Conservation (phyloP, 2,888 invertebrate genomes). For the Epistrophe grossulariae region DNA sequence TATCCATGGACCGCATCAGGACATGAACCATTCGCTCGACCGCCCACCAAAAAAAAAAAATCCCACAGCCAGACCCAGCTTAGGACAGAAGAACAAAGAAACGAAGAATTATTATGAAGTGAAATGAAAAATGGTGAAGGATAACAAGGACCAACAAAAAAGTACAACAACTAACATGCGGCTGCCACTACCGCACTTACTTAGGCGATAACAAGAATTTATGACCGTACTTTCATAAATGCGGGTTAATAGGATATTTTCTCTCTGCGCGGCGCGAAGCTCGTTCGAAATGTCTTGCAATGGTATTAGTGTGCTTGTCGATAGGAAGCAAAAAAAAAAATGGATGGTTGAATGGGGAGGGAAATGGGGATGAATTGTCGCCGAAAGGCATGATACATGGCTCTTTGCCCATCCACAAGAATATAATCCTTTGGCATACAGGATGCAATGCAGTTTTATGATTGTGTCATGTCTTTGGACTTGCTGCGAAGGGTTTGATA, state of each 20-base stretch:
- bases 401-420: constrained; percentile 60
- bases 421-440: constrained; percentile 67
- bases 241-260: constrained; percentile 75
- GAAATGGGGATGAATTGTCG: constrained; percentile 53
- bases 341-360: neutral
- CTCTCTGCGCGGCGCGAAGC: constrained; percentile 28
- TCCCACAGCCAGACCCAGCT: neutral
- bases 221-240: constrained; percentile 72
- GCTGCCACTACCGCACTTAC: constrained; percentile 72
- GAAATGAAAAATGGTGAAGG: constrained; percentile 72
- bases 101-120: constrained; percentile 53
- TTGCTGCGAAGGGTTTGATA: constrained; percentile 45
- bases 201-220: constrained; percentile 73
- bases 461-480: constrained; percentile 56
- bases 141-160: constrained; percentile 65
- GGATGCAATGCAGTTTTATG: constrained; percentile 70
- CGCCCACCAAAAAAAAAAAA: constrained; percentile 5
- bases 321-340: constrained; percentile 9
- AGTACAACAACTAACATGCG: constrained; percentile 70
- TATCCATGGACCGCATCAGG: neutral
- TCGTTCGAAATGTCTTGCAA: constrained; percentile 27
- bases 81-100: constrained; percentile 15
- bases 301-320: constrained; percentile 17
- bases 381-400: constrained; percentile 71
- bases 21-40: constrained; percentile 5